Evolutionary conservation across 1,140 invertebrate genomes (phyloP).

Genomic region (Archivesica marissinica): DNA sequence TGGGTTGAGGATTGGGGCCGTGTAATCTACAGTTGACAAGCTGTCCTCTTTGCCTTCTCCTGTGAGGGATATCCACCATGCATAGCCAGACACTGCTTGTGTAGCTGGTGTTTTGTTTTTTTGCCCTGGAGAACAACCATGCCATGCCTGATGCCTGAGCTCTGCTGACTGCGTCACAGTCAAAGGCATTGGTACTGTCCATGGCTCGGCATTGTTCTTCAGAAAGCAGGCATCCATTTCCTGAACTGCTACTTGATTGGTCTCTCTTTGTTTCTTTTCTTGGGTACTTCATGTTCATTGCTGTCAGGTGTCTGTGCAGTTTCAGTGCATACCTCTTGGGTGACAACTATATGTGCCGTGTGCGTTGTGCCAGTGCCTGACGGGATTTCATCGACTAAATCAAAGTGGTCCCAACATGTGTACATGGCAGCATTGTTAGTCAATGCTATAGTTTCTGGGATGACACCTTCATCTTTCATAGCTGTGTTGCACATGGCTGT

Average conservation of each 20-base stretch:
- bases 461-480: background rate
- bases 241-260: background rate
- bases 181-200: background rate
- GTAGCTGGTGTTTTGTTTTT: too few species aligned
- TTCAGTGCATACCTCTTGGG: slow-evolving; percentile 25
- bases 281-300: too few species aligned
- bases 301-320: too few species aligned
- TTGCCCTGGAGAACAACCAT: too few species aligned
- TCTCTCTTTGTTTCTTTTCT: background rate
- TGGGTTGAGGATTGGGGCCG: background rate
- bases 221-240: background rate
- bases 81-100: too few species aligned
- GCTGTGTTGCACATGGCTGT: slow-evolving; percentile 28
- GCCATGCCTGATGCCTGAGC: too few species aligned
- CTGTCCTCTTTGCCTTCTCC: too few species aligned
- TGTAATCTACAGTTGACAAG: background rate
- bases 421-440: slow-evolving; percentile 41
- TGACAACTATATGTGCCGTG: slow-evolving; percentile 14
- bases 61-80: background rate
- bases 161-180: too few species aligned
- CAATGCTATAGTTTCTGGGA: slow-evolving; percentile 35
- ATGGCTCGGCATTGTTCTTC: background rate
- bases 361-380: slow-evolving; percentile 40
- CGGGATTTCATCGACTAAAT: slow-evolving; percentile 44
- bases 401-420: slow-evolving; percentile 54